A percentile compares a stretch with the other conserved stretches of the same genome.
Evolutionary conservation across 2,113 vertebrate species (phyloP).

Genomic region (Vimba vimba): DNA sequence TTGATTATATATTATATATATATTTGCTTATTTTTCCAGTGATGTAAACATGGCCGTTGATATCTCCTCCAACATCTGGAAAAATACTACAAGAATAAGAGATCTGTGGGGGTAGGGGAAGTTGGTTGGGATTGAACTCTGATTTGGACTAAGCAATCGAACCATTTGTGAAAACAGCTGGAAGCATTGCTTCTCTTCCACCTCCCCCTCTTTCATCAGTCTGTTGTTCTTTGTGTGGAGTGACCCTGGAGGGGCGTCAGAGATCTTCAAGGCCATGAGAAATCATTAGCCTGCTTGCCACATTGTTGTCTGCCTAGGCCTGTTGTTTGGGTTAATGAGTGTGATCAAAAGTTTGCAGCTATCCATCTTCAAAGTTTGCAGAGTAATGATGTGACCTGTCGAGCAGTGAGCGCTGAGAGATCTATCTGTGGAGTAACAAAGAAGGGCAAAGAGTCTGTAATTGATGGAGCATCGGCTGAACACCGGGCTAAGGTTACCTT

Average conservation of each 20-base stretch:
- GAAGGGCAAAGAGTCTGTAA: constrained; percentile 5
- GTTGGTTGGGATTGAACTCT: not conserved
- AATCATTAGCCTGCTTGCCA: constrained; percentile 13
- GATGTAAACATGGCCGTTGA: not conserved
- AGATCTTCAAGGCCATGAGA: constrained; percentile 22
- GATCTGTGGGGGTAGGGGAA: not conserved
- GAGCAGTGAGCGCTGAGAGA: not conserved
- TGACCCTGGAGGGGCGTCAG: not conserved
- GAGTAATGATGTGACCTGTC: not conserved
- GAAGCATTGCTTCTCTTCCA: not conserved
- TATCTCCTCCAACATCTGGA: not conserved
- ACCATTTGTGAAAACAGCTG: constrained; percentile 14
- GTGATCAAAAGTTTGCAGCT: constrained; percentile 28
- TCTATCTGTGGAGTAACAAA: constrained; percentile 17
- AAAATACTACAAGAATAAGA: not conserved
- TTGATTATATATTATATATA: not conserved
- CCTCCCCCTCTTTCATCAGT: not conserved
- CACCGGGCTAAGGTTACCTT: not conserved
- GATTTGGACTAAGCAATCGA: not conserved
- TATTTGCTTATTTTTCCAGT: not conserved
- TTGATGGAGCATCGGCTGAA: constrained; percentile 5
- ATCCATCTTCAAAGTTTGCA: constrained; percentile 21
- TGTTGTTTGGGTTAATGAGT: constrained; percentile 12
- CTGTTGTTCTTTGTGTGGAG: not conserved
- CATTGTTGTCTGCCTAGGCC: not conserved